These are phyloP conservation scores for Redunca redunca DNA, from an alignment of 2,113 vertebrate genomes.

Conservation along the genomic window DNA sequence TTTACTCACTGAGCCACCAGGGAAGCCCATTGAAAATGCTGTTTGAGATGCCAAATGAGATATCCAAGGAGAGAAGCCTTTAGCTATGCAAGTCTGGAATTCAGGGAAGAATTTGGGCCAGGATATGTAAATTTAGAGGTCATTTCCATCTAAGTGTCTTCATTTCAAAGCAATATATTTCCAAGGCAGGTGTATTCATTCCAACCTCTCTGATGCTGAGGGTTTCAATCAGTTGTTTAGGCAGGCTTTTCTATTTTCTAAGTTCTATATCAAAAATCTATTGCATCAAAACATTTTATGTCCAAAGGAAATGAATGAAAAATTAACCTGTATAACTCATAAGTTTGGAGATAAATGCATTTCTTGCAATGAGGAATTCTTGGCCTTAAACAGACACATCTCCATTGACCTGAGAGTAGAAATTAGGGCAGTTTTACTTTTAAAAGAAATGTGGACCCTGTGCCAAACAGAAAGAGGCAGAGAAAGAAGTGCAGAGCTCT, in stretches of 20 bases:
- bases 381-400: neutral
- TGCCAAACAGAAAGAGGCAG: neutral
- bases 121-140: neutral
- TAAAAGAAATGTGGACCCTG: neutral
- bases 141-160: neutral
- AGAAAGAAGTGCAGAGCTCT: neutral
- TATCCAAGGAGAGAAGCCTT: neutral
- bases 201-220: neutral
- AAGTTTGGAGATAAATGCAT: neutral
- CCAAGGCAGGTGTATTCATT: slow-evolving; percentile 1
- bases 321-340: neutral
- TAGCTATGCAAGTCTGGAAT: neutral
- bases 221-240: neutral
- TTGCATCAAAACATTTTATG: neutral
- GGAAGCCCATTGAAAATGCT: neutral
- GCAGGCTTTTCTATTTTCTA: neutral
- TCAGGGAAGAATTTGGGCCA: neutral
- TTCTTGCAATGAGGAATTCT: neutral
- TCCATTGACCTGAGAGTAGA: neutral
- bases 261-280: neutral
- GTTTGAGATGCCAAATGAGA: neutral
- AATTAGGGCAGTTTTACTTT: neutral
- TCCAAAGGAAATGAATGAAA: neutral
- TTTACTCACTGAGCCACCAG: neutral
- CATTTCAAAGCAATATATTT: neutral